Evolutionary conservation across 2,113 vertebrate genomes (phyloP).

Genomic region (Corvus cornix): DNA sequence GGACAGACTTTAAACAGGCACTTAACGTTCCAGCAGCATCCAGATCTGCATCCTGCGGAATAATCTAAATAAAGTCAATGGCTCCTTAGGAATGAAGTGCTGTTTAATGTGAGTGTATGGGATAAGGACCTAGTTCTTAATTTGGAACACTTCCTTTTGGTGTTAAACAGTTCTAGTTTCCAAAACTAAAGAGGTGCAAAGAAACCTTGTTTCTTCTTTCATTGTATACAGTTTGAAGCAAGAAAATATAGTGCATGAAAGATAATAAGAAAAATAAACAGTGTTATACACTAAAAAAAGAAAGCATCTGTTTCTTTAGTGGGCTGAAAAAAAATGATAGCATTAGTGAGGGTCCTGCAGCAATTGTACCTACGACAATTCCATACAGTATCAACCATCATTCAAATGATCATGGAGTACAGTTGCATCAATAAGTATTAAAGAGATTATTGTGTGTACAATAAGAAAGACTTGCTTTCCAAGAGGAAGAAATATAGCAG

Average conservation of each 20-base stretch:
- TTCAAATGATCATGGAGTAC: not conserved
- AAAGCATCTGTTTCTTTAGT: not conserved
- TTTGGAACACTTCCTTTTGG: not conserved
- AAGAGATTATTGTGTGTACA: not conserved
- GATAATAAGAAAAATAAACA: not conserved
- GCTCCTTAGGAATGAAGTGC: constrained; percentile 11
- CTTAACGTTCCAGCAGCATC: constrained; percentile 18
- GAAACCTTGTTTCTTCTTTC: not conserved
- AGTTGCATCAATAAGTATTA: not conserved
- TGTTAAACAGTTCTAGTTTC: not conserved
- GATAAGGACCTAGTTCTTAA: not conserved
- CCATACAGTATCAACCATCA: not conserved
- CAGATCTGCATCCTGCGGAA: not conserved
- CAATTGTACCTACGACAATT: not conserved
- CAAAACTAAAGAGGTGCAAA: not conserved
- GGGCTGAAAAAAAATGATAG: not conserved
- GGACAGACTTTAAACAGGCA: constrained; percentile 18
- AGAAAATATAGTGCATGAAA: not conserved
- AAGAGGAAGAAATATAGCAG: accelerated
- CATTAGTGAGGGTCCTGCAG: not conserved
- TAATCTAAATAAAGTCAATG: constrained; percentile 3
- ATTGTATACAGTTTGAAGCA: not conserved
- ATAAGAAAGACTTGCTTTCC: not conserved
- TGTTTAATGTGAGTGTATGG: not conserved
- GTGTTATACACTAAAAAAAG: not conserved